Base-by-base conservation (phyloP, 2,113 vertebrate species). In the Fukomys damarensis region DNA sequence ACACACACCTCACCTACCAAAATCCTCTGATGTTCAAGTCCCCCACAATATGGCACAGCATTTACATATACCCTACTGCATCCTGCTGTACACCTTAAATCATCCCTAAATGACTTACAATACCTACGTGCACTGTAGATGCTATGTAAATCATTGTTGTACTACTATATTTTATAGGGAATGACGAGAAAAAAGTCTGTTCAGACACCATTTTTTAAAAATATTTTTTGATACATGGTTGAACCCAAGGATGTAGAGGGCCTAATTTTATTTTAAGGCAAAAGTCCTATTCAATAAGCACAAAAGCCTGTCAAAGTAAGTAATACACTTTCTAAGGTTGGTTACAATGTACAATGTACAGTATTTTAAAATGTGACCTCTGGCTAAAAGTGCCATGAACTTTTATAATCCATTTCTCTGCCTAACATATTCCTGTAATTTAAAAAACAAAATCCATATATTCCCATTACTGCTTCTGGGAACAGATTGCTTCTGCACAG, bases 401-500 rank as follows among this genome's bases (percentile, higher is more conserved):
- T 77, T 80, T 76, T 52, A 88, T 26, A 82, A 80, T 61, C 26
- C 20, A 58, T 77, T 85, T 94, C 49, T 96, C 83, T 86, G 26
- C 66, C 86, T 96, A 54, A 87, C 2, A 77, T 52, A 89, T 28
- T 92, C 61, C 43, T 91, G 22, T 59, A 70, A 85, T 89, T 89
- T 3, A 68, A 89, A 58, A 96, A 92, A 56, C 58, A 93, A 63
- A 17, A 41, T 6, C 93, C 65, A 77, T 13, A 83, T 74, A 61
- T 32, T 38, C 59, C 49, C 66, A 86, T 68, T 65, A 35, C 88
- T 94, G 85, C 16, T 97, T 90, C 86, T 98, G 80, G 92, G 97
- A 89, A 98, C 98, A 98, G 93, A 97, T 68, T 98, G 94, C 89
- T 96, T 97, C 97, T 98, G 98, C 96, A 94, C 94, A 90, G 65